phyloP scores from a whole-genome alignment of 2,888 invertebrate genomes.

The Drosophila recens region DNA sequence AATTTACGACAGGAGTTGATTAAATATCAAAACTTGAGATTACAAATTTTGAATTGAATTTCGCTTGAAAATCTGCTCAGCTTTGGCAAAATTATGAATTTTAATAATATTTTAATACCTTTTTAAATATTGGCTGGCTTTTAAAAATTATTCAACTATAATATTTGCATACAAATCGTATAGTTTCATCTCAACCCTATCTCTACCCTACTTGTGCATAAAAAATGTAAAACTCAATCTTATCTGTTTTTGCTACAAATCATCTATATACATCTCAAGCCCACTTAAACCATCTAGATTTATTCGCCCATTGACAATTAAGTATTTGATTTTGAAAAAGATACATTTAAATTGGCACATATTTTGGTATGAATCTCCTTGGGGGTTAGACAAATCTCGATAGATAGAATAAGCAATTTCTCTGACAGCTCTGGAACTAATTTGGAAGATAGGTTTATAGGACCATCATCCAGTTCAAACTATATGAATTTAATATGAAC shows the following conservation, averaged over 20 bases:
- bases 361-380: conserved; percentile 2
- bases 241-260: background rate
- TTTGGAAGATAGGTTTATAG: conserved; percentile 37
- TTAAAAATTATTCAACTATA: background rate
- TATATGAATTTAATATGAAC: background rate
- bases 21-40: too few species aligned
- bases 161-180: background rate
- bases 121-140: too few species aligned
- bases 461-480: conserved; percentile 1
- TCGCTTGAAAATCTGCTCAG: too few species aligned
- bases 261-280: background rate
- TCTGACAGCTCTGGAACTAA: conserved; percentile 49
- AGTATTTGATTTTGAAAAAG: conserved; percentile 11
- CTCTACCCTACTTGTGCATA: background rate
- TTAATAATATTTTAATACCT: too few species aligned
- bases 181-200: background rate
- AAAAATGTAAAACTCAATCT: background rate
- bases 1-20: too few species aligned
- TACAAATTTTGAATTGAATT: too few species aligned
- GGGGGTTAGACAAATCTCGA: conserved; percentile 39
- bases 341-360: conserved; percentile 1
- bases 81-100: too few species aligned
- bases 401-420: conserved; percentile 35
- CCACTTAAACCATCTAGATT: background rate
- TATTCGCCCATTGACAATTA: background rate